Percentiles rank a stretch among this genome's conserved stretches.
These are phyloP conservation scores for Triplophysa bombifrons DNA, from an alignment of 2,797 vertebrate genomes.

Conservation along the genomic window DNA sequence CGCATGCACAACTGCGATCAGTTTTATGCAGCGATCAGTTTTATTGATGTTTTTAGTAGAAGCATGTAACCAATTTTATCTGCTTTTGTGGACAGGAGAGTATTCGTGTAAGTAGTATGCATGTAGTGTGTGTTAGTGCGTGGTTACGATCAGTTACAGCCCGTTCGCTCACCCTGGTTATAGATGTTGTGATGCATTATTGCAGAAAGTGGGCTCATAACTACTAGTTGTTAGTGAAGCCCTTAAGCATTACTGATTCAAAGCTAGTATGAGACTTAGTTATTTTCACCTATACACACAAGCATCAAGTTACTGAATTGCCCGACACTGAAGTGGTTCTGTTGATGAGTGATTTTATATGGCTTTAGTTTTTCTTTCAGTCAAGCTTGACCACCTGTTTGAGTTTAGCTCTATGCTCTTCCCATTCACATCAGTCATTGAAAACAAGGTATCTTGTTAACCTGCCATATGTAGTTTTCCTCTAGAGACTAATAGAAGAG, in stretches of 20 bases:
- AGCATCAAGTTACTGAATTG: conserved; percentile 43
- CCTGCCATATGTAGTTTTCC: background rate
- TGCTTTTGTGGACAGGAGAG: conserved; percentile 49
- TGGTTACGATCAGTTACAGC: conserved; percentile 54
- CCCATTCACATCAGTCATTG: background rate
- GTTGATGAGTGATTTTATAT: conserved; percentile 43
- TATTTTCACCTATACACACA: conserved; percentile 13
- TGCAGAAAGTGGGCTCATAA: conserved; percentile 43
- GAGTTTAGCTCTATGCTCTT: background rate
- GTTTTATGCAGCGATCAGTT: conserved; percentile 39
- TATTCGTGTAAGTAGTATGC: conserved; percentile 63
- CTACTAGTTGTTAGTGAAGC: conserved; percentile 47
- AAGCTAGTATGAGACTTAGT: conserved; percentile 27
- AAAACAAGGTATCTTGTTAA: background rate
- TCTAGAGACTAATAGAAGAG: background rate
- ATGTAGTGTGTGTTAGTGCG: conserved; percentile 63
- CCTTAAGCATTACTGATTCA: conserved; percentile 33
- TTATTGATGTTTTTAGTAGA: conserved; percentile 68
- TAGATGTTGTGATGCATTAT: conserved; percentile 47
- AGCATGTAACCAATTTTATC: conserved; percentile 66
- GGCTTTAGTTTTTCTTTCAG: conserved; percentile 23
- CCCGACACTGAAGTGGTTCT: conserved; percentile 45
- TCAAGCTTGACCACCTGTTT: conserved; percentile 21
- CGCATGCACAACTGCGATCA: conserved; percentile 65
- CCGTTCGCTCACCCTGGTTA: conserved; percentile 53